These are phyloP conservation scores for Calliphora vomitoria DNA, from an alignment of 2,888 invertebrate species.

Conservation along the genomic window DNA sequence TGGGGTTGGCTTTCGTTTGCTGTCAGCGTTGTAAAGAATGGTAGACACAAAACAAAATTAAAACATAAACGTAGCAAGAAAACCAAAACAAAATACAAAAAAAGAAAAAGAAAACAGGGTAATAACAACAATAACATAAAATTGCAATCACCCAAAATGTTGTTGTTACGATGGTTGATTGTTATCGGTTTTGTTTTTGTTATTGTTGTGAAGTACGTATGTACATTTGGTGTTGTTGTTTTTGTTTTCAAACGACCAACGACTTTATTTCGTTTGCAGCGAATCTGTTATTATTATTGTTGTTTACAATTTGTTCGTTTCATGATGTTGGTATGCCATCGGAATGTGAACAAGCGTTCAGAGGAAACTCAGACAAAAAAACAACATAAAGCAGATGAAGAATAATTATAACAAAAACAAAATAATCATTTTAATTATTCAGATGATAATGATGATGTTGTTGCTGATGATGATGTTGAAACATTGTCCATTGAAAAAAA, in stretches of 20 bases:
- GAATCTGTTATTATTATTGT: slow-evolving; percentile 27
- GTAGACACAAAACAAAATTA: slow-evolving; percentile 58
- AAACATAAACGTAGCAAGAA: slow-evolving; percentile 50
- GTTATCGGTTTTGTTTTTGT: slow-evolving; percentile 30
- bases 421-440: slow-evolving; percentile 1
- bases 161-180: slow-evolving; percentile 32
- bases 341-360: slow-evolving; percentile 71
- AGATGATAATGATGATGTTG: slow-evolving; percentile 28
- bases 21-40: slow-evolving; percentile 65
- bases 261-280: slow-evolving; percentile 34
- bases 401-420: slow-evolving; percentile 51
- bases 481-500: neutral
- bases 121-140: slow-evolving; percentile 20
- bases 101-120: slow-evolving; percentile 16
- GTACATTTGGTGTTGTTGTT: slow-evolving; percentile 9
- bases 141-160: slow-evolving; percentile 28
- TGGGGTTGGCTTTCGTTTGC: slow-evolving; percentile 54
- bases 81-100: slow-evolving; percentile 50
- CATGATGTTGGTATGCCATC: slow-evolving; percentile 62
- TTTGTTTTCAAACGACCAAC: slow-evolving; percentile 52
- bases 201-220: slow-evolving; percentile 21
- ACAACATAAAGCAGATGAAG: slow-evolving; percentile 41
- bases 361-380: slow-evolving; percentile 69
- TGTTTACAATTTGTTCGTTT: slow-evolving; percentile 28
- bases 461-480: slow-evolving; percentile 15